These are phyloP conservation scores for Eretmochelys imbricata DNA, from an alignment of 2,113 vertebrate species.

Conservation along the genomic window DNA sequence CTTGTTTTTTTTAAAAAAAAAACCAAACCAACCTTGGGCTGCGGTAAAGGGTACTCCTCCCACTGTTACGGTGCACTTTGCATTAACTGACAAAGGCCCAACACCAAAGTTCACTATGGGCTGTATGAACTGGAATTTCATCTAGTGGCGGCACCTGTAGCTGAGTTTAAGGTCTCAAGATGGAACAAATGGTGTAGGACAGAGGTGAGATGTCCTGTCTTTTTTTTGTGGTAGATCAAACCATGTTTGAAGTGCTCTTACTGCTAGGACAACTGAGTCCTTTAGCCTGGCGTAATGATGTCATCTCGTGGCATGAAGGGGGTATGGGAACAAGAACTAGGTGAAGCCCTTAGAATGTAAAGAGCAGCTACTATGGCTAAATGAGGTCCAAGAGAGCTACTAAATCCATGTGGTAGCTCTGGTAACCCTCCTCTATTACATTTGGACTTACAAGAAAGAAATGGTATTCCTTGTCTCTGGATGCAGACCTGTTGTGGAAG, in stretches of 20 bases:
- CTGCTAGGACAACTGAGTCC: neutral
- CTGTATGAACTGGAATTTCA: neutral
- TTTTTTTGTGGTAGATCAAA: fast-evolving
- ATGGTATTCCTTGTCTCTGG: neutral
- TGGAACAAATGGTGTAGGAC: neutral
- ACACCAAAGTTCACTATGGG: neutral
- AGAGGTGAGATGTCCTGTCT: neutral
- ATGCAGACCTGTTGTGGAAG: neutral
- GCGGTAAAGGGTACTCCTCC: neutral
- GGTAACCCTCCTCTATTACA: neutral
- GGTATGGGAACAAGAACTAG: neutral
- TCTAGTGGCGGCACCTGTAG: fast-evolving
- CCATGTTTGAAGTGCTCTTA: fast-evolving
- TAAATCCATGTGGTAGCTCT: neutral
- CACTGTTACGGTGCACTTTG: neutral
- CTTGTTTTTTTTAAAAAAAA: neutral
- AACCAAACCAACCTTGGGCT: no score
- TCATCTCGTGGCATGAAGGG: neutral
- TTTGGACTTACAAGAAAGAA: neutral
- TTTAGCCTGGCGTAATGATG: neutral
- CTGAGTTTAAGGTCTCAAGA: fast-evolving
- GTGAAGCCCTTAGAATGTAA: no score
- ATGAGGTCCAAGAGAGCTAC: neutral
- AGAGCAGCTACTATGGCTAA: neutral
- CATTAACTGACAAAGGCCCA: neutral